Conservation (phyloP, 2,113 vertebrate species). For the Pangasianodon gigas region DNA sequence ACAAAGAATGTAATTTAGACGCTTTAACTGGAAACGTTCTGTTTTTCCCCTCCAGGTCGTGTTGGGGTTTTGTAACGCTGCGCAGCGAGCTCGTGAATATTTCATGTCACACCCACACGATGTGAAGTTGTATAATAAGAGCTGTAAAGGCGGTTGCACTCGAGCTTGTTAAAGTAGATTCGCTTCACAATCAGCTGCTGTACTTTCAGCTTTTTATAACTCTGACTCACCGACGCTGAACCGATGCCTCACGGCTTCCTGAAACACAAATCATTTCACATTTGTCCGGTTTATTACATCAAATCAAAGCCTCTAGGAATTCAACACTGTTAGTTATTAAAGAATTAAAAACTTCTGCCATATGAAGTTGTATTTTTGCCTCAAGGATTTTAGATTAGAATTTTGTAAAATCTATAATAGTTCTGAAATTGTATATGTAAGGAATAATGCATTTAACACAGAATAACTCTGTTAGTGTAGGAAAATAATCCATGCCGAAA, state of each 20-base stretch:
- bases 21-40: neutral
- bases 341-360: neutral
- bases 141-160: neutral
- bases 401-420: neutral
- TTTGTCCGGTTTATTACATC: neutral
- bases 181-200: neutral
- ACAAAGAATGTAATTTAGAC: neutral
- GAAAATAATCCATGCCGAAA: too few relatives aligned
- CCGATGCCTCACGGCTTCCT: neutral
- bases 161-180: neutral
- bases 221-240: neutral
- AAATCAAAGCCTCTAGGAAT: neutral
- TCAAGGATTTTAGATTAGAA: neutral
- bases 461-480: too few relatives aligned
- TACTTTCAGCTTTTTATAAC: conserved; percentile 5
- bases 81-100: neutral
- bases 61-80: neutral
- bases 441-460: neutral
- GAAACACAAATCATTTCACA: neutral
- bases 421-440: neutral
- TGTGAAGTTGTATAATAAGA: conserved; percentile 1
- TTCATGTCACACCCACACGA: conserved; percentile 16
- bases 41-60: neutral
- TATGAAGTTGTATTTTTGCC: neutral
- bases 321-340: neutral